Conservation (phyloP, 2,888 invertebrate genomes). For the Dione juno region DNA sequence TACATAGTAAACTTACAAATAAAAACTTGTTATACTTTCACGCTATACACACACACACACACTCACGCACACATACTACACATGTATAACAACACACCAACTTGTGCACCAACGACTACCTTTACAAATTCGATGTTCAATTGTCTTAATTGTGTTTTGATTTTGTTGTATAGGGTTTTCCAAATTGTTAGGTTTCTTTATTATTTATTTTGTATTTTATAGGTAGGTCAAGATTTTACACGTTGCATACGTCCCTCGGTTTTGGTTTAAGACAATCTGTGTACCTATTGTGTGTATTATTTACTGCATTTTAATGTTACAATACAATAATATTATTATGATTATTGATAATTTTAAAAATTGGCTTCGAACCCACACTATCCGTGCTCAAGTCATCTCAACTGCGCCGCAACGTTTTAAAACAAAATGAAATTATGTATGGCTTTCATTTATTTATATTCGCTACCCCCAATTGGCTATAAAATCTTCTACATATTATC, state of each 20-base stretch:
- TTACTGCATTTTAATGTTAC: too few species aligned
- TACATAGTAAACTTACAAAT: background rate
- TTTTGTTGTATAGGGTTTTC: slow-evolving; percentile 7
- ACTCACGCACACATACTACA: background rate
- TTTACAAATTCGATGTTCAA: background rate
- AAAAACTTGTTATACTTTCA: background rate
- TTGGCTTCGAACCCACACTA: background rate
- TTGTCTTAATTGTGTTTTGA: background rate
- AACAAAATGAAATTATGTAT: background rate
- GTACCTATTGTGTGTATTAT: too few species aligned
- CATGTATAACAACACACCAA: slow-evolving; percentile 23
- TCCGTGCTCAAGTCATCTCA: background rate
- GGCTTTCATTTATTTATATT: background rate
- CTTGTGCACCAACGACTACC: slow-evolving; percentile 7
- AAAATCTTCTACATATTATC: background rate
- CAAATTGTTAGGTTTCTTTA: background rate
- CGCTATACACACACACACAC: background rate
- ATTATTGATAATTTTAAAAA: too few species aligned
- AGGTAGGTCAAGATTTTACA: background rate
- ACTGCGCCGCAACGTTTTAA: background rate
- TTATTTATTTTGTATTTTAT: background rate
- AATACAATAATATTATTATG: too few species aligned
- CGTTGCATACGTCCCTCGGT: background rate
- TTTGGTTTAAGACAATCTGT: background rate
- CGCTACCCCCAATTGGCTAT: background rate